These are phyloP conservation scores for Pseudorectes ferrugineus DNA, from an alignment of 2,113 vertebrate species.

Conservation along the genomic window DNA sequence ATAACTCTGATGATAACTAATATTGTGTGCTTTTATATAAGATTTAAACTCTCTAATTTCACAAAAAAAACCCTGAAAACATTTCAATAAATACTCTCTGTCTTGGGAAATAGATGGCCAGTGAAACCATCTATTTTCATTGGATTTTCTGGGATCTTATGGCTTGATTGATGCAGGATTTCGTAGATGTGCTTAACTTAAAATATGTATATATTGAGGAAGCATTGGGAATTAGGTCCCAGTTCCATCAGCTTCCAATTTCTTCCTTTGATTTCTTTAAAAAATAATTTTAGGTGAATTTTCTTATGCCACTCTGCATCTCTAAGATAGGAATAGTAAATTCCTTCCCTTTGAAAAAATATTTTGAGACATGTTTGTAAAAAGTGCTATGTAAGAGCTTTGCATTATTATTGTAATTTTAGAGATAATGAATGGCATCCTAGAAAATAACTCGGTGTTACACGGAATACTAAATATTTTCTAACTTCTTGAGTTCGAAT, in stretches of 20 bases:
- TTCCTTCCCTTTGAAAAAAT: neutral
- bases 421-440: neutral
- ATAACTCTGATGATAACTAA: neutral
- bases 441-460: neutral
- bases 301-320: neutral
- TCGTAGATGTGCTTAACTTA: neutral
- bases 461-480: neutral
- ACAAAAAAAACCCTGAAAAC: neutral
- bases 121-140: neutral
- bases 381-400: neutral
- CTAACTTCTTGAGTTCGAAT: neutral
- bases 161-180: neutral
- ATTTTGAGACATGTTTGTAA: neutral
- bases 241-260: neutral
- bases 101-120: neutral
- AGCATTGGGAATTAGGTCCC: neutral
- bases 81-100: neutral
- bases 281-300: neutral
- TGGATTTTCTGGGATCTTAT: neutral
- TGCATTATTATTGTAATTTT: constrained; percentile 17
- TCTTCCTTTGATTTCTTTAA: neutral
- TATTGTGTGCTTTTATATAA: neutral
- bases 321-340: neutral
- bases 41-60: neutral
- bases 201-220: neutral